Conservation (phyloP, 2,888 invertebrate genomes). For the Cerastis leucographa region DNA sequence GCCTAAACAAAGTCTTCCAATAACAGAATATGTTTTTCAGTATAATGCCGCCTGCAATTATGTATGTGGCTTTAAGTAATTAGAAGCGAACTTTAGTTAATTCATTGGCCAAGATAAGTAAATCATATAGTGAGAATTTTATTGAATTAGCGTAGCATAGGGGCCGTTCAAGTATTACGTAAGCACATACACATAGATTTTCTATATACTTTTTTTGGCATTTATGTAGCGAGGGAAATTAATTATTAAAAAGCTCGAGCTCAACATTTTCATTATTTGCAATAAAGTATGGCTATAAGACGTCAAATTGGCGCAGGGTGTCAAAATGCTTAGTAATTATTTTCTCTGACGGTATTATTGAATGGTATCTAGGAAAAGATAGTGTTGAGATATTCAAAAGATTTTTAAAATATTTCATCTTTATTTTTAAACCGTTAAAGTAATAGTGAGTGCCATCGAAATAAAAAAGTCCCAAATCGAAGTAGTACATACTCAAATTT, state of each 20-base stretch:
- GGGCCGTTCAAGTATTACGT: no score
- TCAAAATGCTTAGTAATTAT: background rate
- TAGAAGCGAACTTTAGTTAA: background rate
- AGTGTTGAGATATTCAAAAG: background rate
- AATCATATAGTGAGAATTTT: background rate
- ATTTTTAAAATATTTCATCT: slow-evolving; percentile 34
- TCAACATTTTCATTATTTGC: background rate
- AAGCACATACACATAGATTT: background rate
- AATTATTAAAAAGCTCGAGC: background rate
- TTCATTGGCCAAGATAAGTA: slow-evolving; percentile 6
- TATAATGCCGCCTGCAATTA: slow-evolving; percentile 23
- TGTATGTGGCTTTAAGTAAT: slow-evolving; percentile 18
- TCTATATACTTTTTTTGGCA: background rate
- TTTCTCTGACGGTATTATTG: background rate
- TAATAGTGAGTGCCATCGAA: slow-evolving; percentile 2
- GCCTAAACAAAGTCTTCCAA: slow-evolving; percentile 31
- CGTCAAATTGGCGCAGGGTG: background rate
- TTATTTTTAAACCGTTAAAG: slow-evolving; percentile 20
- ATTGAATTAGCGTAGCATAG: background rate
- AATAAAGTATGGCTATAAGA: background rate
- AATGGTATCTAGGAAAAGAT: background rate
- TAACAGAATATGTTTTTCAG: background rate
- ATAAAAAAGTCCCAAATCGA: background rate
- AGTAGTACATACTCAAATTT: background rate
- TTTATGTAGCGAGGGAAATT: background rate